These are phyloP conservation scores for Orchesella cincta DNA, from an alignment of 1,140 invertebrate genomes.

Conservation along the genomic window DNA sequence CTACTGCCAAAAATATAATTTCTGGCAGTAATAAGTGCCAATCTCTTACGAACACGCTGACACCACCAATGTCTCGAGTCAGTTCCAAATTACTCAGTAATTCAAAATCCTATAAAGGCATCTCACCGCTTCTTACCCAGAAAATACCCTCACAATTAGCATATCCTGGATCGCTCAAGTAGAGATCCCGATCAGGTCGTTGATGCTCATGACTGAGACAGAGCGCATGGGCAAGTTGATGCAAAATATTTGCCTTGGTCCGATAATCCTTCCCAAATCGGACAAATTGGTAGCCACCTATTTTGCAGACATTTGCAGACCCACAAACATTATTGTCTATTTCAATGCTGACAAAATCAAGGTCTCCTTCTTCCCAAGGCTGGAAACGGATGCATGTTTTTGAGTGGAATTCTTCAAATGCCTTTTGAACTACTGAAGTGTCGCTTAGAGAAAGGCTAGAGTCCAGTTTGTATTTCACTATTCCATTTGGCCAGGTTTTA, in stretches of 20 bases:
- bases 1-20: no score
- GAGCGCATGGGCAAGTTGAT: background rate
- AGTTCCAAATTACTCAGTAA: no score
- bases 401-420: background rate
- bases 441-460: background rate
- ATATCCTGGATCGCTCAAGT: no score
- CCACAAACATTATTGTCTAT: background rate
- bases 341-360: background rate
- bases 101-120: no score
- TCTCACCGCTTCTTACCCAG: no score
- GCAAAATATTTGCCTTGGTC: background rate
- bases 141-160: no score
- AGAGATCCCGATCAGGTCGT: background rate
- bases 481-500: background rate
- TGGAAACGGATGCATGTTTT: constrained; percentile 21
- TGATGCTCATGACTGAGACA: background rate
- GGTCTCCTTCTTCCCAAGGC: background rate
- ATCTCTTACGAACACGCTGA: no score
- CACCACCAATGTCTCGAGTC: no score
- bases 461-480: background rate
- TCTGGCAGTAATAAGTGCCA: no score
- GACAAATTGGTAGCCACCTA: constrained; percentile 13
- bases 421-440: background rate
- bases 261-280: background rate
- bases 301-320: background rate